A percentile compares a stretch with the other conserved stretches of the same genome.
These are phyloP conservation scores for Tapirus indicus DNA, from an alignment of 2,797 vertebrate species.

Conservation along the genomic window DNA sequence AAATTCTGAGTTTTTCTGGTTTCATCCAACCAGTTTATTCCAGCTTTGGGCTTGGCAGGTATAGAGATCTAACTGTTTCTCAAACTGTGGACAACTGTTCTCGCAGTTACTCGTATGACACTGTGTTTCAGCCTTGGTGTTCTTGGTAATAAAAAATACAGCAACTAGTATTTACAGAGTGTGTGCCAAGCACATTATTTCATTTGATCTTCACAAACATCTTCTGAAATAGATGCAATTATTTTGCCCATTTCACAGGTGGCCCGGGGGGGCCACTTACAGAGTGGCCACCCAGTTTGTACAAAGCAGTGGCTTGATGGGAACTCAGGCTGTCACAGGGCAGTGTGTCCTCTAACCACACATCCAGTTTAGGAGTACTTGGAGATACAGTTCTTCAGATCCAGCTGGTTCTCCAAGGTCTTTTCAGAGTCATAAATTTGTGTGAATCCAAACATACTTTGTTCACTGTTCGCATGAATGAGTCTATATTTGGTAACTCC, in stretches of 20 bases:
- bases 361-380: background rate
- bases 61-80: background rate
- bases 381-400: background rate
- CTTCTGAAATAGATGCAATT: background rate
- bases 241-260: constrained; percentile 31
- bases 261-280: background rate
- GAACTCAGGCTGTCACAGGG: background rate
- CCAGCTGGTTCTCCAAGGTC: constrained; percentile 27
- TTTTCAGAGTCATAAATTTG: constrained; percentile 60
- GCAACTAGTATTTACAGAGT: background rate
- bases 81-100: background rate
- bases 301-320: background rate
- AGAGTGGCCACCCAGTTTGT: background rate
- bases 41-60: background rate
- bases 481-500: constrained; percentile 72
- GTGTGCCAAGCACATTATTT: background rate
- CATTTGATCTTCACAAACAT: background rate
- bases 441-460: constrained; percentile 67
- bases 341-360: background rate
- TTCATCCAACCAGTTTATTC: constrained; percentile 6
- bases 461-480: constrained; percentile 66
- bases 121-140: background rate
- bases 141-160: background rate
- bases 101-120: background rate
- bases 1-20: background rate